Conservation (phyloP, 1,140 invertebrate genomes). For the Stenopsyche tienmushanensis region DNA sequence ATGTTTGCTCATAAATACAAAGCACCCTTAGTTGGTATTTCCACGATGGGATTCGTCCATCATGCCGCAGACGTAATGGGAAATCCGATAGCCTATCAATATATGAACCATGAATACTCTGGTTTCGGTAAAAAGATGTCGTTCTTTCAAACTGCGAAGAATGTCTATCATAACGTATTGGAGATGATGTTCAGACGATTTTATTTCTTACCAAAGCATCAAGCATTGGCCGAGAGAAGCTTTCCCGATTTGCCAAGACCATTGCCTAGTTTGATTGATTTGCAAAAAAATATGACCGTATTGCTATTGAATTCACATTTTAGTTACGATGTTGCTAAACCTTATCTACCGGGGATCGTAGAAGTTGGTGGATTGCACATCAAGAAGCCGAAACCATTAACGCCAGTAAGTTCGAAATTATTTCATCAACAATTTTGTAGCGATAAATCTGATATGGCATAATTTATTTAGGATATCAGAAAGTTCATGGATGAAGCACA, state of each 20-base stretch:
- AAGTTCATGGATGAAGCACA: slow-evolving; percentile 58
- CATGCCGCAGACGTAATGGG: slow-evolving; percentile 50
- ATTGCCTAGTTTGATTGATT: slow-evolving; percentile 45
- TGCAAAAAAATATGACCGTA: slow-evolving; percentile 49
- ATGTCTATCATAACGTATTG: slow-evolving; percentile 28
- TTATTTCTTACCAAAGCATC: slow-evolving; percentile 36
- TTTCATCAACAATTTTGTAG: no score
- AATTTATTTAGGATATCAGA: slow-evolving; percentile 53
- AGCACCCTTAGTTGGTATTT: slow-evolving; percentile 48
- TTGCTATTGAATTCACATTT: slow-evolving; percentile 45
- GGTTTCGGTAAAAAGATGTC: slow-evolving; percentile 38
- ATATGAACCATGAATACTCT: slow-evolving; percentile 47
- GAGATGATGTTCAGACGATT: slow-evolving; percentile 32
- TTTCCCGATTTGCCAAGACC: slow-evolving; percentile 42
- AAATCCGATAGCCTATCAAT: slow-evolving; percentile 44
- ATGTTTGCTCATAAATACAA: slow-evolving; percentile 51
- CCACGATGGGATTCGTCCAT: slow-evolving; percentile 48
- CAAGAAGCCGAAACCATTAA: slow-evolving; percentile 41
- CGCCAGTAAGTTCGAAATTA: slow-evolving; percentile 36
- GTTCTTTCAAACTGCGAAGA: slow-evolving; percentile 33
- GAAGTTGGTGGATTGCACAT: slow-evolving; percentile 39
- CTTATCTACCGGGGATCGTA: slow-evolving; percentile 36
- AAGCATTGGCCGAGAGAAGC: slow-evolving; percentile 46
- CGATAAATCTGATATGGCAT: no score
- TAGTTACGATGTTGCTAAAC: slow-evolving; percentile 32